A percentile compares a stretch with the other conserved stretches of the same genome.
These are phyloP conservation scores for Cryptotermes secundus DNA, from an alignment of 1,140 invertebrate genomes.

Conservation along the genomic window DNA sequence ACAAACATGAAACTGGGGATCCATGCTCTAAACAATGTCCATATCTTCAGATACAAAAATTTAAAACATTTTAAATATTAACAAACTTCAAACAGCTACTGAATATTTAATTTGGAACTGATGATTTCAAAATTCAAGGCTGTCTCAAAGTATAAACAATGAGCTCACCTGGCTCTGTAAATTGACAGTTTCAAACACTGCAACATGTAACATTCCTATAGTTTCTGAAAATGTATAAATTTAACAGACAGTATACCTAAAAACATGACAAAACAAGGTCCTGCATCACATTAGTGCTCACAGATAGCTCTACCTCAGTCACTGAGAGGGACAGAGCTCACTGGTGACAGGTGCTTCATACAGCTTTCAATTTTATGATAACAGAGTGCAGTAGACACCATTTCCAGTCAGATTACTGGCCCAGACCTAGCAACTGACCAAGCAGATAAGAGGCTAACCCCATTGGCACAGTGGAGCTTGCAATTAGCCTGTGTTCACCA, in stretches of 20 bases:
- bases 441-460: too few relatives aligned
- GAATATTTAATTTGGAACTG: neutral
- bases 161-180: neutral
- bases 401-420: too few relatives aligned
- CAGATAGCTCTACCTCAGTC: too few relatives aligned
- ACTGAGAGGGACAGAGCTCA: too few relatives aligned
- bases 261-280: neutral
- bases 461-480: too few relatives aligned
- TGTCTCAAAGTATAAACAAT: neutral
- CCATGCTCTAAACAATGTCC: neutral
- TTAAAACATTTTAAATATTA: constrained; percentile 1
- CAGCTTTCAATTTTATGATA: too few relatives aligned
- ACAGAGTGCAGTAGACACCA: too few relatives aligned
- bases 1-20: neutral
- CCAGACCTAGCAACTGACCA: too few relatives aligned
- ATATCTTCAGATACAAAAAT: constrained; percentile 13
- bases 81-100: neutral
- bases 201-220: constrained; percentile 3
- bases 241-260: neutral
- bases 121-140: neutral
- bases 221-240: neutral
- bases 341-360: too few relatives aligned
- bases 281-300: neutral
- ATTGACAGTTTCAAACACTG: neutral
- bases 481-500: too few relatives aligned